These are phyloP conservation scores for Anniella stebbinsi DNA, from an alignment of 2,797 vertebrate genomes.

Conservation along the genomic window DNA sequence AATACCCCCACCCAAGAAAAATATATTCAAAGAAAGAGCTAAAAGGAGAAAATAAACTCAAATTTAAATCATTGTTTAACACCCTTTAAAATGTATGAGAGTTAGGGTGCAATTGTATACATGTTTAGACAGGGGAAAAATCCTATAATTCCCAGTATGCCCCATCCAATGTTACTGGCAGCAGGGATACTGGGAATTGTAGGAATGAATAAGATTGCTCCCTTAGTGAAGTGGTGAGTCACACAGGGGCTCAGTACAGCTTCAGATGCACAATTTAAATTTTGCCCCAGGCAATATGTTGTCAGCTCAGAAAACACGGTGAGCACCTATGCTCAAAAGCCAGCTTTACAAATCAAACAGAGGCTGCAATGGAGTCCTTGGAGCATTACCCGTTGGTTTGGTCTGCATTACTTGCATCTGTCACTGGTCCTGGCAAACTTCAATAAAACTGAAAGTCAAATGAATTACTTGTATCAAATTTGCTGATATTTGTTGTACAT, in stretches of 20 bases:
- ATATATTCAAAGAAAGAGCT: constrained; percentile 3
- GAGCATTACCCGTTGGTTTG: constrained; percentile 9
- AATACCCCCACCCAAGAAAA: not conserved
- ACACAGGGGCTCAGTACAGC: not conserved
- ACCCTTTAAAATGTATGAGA: not conserved
- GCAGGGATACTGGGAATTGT: too few species aligned
- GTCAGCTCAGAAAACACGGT: constrained; percentile 10
- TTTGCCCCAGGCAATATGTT: constrained; percentile 21
- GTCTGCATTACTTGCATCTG: not conserved
- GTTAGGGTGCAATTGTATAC: too few species aligned
- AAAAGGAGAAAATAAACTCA: not conserved
- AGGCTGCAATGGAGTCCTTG: not conserved
- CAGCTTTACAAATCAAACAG: constrained; percentile 20
- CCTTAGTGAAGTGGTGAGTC: not conserved
- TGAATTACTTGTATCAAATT: not conserved
- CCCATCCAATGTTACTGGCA: too few species aligned
- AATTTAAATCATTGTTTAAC: not conserved
- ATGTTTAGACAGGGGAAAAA: too few species aligned
- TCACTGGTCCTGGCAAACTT: not conserved
- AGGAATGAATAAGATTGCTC: too few species aligned
- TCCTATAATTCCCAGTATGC: too few species aligned
- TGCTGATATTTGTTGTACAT: too few species aligned
- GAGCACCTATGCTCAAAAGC: not conserved
- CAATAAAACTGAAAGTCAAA: constrained; percentile 20
- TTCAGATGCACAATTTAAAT: constrained; percentile 24